Percentiles rank a stretch among this genome's conserved stretches.
Evolutionary conservation across 1,140 invertebrate species (phyloP).

Genomic region (Drosophila mojavensis): DNA sequence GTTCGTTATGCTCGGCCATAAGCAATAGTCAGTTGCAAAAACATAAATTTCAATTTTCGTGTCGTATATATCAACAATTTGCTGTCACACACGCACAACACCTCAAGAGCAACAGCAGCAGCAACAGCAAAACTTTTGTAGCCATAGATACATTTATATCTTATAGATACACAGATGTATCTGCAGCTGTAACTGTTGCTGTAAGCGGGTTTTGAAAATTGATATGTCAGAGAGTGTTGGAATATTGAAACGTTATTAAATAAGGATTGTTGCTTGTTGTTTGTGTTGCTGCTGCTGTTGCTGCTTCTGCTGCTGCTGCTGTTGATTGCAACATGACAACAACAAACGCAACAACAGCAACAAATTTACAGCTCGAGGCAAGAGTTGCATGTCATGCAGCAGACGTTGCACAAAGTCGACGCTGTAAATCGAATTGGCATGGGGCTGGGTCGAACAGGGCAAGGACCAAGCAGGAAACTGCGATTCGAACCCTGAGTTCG

Average conservation of each 20-base stretch:
- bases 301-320: constrained; percentile 48
- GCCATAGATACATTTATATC: constrained; percentile 29
- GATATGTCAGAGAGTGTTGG: constrained; percentile 79
- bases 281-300: constrained; percentile 11
- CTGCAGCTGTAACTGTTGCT: constrained; percentile 5
- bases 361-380: constrained; percentile 58
- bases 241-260: constrained; percentile 82
- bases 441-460: constrained; percentile 8
- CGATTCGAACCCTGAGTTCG: not conserved
- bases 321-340: constrained; percentile 62
- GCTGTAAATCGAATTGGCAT: constrained; percentile 73
- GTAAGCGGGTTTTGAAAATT: constrained; percentile 64
- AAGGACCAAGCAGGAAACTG: not conserved
- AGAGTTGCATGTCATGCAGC: constrained; percentile 76
- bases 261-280: constrained; percentile 44
- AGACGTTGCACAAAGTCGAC: constrained; percentile 72
- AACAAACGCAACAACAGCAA: constrained; percentile 35
- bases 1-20: constrained; percentile 13
- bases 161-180: constrained; percentile 36
- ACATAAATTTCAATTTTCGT: constrained; percentile 81
- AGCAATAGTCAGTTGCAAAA: constrained; percentile 69
- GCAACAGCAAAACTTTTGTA: constrained; percentile 43
- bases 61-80: constrained; percentile 78
- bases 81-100: constrained; percentile 44
- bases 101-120: constrained; percentile 8